A percentile compares a stretch with the other conserved stretches of the same genome.
phyloP scores from a whole-genome alignment of 2,888 invertebrate species.

The Deilephila elpenor region DNA sequence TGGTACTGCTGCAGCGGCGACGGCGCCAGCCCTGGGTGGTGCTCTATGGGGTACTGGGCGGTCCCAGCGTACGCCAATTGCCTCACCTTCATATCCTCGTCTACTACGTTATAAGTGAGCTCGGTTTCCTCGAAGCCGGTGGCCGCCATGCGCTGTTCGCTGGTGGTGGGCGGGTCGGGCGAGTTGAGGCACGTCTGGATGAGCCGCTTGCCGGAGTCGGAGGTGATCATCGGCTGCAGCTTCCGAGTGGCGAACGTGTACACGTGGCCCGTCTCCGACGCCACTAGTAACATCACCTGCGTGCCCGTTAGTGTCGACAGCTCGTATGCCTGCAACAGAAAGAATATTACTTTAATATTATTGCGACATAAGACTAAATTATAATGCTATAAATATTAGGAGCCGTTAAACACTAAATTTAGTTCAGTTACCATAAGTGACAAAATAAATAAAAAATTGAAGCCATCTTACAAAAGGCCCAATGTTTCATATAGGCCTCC shows the following conservation, averaged over 20 bases:
- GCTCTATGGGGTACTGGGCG: conserved; percentile 89
- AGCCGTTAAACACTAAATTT: neutral
- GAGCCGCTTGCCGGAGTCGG: conserved; percentile 97
- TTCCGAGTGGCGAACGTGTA: conserved; percentile 99
- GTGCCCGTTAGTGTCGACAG: conserved; percentile 99
- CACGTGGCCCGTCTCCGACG: conserved; percentile 99
- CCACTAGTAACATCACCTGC: conserved; percentile 99
- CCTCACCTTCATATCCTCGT: conserved; percentile 98
- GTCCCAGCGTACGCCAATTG: conserved; percentile 95
- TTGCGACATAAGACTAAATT: no score
- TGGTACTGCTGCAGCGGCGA: conserved; percentile 89
- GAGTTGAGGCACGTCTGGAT: conserved; percentile 99
- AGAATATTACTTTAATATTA: neutral
- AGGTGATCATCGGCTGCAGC: conserved; percentile 99
- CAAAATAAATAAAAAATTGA: neutral
- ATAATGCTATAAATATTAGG: neutral
- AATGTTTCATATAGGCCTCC: no score
- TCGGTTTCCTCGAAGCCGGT: conserved; percentile 99
- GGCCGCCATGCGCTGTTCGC: conserved; percentile 98
- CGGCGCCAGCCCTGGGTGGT: conserved; percentile 87
- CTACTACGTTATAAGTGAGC: conserved; percentile 97
- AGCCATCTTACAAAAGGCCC: no score
- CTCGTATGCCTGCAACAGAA: conserved; percentile 95
- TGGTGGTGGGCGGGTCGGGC: conserved; percentile 94
- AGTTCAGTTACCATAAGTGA: neutral